These are phyloP conservation scores for Heliornis fulica DNA, from an alignment of 2,113 vertebrate species.

Conservation along the genomic window DNA sequence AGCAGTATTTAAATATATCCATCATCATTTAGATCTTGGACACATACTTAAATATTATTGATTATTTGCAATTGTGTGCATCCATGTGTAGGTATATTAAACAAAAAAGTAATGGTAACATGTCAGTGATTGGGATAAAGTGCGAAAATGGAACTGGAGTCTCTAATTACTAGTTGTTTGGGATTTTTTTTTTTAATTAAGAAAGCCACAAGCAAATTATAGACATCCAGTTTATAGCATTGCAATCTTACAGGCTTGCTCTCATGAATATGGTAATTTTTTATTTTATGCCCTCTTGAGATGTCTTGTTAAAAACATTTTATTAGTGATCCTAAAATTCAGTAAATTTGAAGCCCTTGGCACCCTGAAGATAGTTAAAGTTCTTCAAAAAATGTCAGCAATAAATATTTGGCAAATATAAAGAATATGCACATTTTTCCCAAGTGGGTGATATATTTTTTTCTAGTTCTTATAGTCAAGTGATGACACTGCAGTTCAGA, in stretches of 20 bases:
- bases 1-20: conserved; percentile 80
- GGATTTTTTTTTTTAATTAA: conserved; percentile 75
- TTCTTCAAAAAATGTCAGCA: conserved; percentile 77
- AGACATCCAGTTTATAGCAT: conserved; percentile 81
- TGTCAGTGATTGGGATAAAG: conserved; percentile 67
- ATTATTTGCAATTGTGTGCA: conserved; percentile 83
- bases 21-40: conserved; percentile 81
- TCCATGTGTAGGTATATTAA: conserved; percentile 80
- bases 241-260: conserved; percentile 78
- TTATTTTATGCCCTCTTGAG: conserved; percentile 85
- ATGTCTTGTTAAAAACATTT: conserved; percentile 86
- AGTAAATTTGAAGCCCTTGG: conserved; percentile 80
- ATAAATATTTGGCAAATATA: conserved; percentile 80
- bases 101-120: conserved; percentile 69
- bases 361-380: conserved; percentile 80
- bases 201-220: conserved; percentile 81
- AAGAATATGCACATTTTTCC: conserved; percentile 85
- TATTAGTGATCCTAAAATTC: conserved; percentile 83
- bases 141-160: conserved; percentile 72
- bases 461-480: conserved; percentile 67
- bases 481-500: conserved; percentile 82
- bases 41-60: conserved; percentile 83
- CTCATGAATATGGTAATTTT: conserved; percentile 88
- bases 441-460: conserved; percentile 73
- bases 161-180: conserved; percentile 75